Conservation (phyloP, 2,888 invertebrate species). For the Copidosoma aretas region DNA sequence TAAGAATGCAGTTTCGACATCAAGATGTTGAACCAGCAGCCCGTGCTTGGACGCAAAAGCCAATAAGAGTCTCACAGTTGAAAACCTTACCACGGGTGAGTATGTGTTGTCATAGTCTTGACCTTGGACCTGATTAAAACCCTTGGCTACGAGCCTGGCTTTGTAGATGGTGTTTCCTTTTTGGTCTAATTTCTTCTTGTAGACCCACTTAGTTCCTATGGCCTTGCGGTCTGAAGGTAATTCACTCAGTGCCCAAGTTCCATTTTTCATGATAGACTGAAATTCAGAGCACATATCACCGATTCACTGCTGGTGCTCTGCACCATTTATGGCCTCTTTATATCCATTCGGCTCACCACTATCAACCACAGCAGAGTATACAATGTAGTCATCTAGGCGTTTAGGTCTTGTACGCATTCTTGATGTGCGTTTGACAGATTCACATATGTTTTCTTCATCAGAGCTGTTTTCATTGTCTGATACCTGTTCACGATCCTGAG, state of each 20-base stretch:
- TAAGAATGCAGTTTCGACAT: constrained; percentile 23
- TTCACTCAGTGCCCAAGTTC: neutral
- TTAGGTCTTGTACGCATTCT: neutral
- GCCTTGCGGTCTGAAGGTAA: neutral
- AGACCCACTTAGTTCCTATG: constrained; percentile 8
- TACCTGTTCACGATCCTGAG: no score
- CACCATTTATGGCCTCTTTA: neutral
- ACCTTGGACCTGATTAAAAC: neutral
- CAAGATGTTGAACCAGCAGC: neutral
- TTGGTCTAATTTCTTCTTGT: neutral
- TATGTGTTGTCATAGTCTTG: neutral
- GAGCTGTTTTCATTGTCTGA: neutral
- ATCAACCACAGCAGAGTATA: neutral
- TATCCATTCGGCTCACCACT: neutral
- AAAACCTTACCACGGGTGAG: constrained; percentile 1
- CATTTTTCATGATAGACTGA: constrained; percentile 1
- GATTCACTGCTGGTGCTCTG: neutral
- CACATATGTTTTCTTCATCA: neutral
- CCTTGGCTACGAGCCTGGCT: neutral
- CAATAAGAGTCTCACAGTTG: neutral
- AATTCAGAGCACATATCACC: neutral
- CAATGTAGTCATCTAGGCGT: neutral
- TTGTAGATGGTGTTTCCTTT: neutral
- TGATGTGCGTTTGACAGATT: neutral
- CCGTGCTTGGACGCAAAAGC: neutral